These are phyloP conservation scores for Cancer borealis DNA, from an alignment of 2,888 invertebrate species.

Conservation along the genomic window DNA sequence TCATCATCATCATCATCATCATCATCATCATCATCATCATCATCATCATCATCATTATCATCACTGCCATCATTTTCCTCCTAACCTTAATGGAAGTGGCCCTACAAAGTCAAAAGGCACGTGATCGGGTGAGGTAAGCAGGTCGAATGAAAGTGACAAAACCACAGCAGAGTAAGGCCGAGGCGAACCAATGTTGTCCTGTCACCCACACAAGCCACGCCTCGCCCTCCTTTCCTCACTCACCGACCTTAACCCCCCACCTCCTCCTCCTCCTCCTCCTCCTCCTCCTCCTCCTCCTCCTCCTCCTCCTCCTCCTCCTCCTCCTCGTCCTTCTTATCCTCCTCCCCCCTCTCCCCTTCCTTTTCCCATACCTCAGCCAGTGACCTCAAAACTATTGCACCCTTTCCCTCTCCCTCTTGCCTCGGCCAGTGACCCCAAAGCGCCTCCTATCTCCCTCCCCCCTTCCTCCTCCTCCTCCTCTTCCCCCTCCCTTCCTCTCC, in stretches of 20 bases:
- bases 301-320: conserved; percentile 9
- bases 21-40: neutral
- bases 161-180: neutral
- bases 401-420: conserved; percentile 8
- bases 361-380: conserved; percentile 8
- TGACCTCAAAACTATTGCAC: neutral
- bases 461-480: neutral
- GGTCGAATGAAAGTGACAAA: conserved; percentile 26
- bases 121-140: neutral
- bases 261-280: neutral
- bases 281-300: neutral
- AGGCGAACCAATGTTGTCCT: conserved; percentile 27
- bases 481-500: neutral
- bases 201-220: neutral
- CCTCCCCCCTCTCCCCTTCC: neutral
- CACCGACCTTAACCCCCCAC: neutral
- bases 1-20: neutral
- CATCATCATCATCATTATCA: neutral
- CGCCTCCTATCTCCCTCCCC: neutral
- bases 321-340: neutral
- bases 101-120: neutral
- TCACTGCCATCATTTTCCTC: neutral
- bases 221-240: neutral
- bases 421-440: conserved; percentile 32
- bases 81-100: neutral